phyloP scores from a whole-genome alignment of 35 echinoderm and acorn worm species.

The Amphiura filiformis region DNA sequence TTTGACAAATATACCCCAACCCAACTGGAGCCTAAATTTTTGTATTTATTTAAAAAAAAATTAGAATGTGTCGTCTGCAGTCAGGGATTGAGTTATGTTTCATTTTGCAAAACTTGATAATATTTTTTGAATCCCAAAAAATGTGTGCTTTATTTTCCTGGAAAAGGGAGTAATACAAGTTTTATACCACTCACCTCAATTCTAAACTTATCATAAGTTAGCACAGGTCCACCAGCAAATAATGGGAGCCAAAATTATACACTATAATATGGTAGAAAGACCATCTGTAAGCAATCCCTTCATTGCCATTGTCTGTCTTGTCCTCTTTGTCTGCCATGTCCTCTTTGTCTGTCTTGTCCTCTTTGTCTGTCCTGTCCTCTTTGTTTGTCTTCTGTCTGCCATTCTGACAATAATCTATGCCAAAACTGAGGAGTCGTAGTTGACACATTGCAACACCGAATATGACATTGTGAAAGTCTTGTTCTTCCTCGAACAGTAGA shows the following conservation, averaged over 20 bases:
- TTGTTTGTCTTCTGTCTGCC: neutral
- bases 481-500: constrained; percentile 28
- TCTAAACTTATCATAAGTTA: constrained; percentile 65
- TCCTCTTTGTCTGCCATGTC: constrained; percentile 6
- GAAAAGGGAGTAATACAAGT: neutral
- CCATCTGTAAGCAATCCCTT: constrained; percentile 2
- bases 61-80: no score
- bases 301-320: no score
- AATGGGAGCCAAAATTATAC: constrained; percentile 62
- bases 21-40: neutral
- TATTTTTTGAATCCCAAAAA: no score
- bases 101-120: no score
- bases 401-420: constrained; percentile 48
- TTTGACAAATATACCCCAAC: neutral
- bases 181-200: constrained; percentile 31
- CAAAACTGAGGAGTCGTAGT: constrained; percentile 54
- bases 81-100: no score
- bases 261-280: constrained; percentile 28
- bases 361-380: constrained; percentile 10
- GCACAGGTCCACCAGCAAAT: constrained; percentile 53
- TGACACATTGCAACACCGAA: constrained; percentile 46
- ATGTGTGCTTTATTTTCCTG: no score
- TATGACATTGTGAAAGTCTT: constrained; percentile 46
- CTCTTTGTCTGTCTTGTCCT: neutral
- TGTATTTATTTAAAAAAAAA: no score